Conservation (phyloP, 1,140 invertebrate genomes). For the Plutomurus gul region DNA sequence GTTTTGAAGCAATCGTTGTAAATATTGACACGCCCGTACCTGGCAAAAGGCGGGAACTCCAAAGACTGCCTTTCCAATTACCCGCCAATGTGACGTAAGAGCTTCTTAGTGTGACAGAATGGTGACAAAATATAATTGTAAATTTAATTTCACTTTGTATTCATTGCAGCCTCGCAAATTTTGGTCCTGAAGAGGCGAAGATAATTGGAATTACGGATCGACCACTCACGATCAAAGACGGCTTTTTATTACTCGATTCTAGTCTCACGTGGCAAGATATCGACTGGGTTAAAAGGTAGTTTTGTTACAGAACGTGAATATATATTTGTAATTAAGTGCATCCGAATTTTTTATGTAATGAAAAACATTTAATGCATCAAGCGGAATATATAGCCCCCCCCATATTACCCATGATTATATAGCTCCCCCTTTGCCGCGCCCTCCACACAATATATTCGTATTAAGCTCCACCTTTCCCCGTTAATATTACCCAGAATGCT, state of each 20-base stretch:
- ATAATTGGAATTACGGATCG: constrained; percentile 68
- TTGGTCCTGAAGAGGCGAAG: constrained; percentile 59
- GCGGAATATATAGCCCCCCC: no score
- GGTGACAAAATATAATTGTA: neutral
- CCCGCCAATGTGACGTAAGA: neutral
- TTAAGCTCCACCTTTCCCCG: neutral
- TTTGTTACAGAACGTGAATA: neutral
- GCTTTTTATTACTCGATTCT: constrained; percentile 72
- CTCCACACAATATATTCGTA: neutral
- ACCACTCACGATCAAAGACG: neutral
- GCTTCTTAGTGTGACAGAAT: no score
- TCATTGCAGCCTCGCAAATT: neutral
- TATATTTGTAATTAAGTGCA: no score
- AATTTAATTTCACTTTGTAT: neutral
- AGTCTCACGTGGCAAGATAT: constrained; percentile 83
- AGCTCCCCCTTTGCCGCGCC: no score
- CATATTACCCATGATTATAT: no score
- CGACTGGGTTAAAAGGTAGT: constrained; percentile 75
- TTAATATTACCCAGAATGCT: no score
- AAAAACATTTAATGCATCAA: no score
- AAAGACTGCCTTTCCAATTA: neutral
- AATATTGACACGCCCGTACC: constrained; percentile 88
- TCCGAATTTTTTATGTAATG: neutral
- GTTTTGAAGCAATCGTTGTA: constrained; percentile 81
- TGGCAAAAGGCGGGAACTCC: constrained; percentile 60